A percentile compares a stretch with the other conserved stretches of the same genome.
Evolutionary conservation across 2,888 invertebrate species (phyloP).

Genomic region (Cephus nigrinus): DNA sequence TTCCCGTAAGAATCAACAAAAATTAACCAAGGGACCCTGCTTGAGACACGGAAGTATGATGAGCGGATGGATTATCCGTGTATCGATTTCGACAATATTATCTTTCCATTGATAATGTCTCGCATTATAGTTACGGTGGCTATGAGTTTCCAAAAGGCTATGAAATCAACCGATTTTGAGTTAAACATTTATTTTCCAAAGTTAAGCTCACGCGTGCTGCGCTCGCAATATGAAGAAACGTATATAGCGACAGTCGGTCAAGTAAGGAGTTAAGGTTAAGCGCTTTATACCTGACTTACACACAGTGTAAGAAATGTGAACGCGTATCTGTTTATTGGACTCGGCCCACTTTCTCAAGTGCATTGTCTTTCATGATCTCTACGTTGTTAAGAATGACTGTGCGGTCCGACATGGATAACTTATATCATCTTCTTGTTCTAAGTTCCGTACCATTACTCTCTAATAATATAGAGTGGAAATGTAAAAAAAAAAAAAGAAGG

Average conservation of each 20-base stretch:
- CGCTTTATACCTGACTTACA: background rate
- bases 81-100: no score
- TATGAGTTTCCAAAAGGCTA: no score
- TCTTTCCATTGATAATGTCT: no score
- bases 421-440: background rate
- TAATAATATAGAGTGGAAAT: background rate
- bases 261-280: background rate
- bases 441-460: background rate
- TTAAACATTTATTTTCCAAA: background rate
- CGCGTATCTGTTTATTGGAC: slow-evolving; percentile 1
- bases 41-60: no score
- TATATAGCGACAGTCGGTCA: background rate
- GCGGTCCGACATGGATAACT: background rate
- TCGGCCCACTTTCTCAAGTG: slow-evolving; percentile 9
- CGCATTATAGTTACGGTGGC: no score
- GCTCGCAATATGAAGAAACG: background rate
- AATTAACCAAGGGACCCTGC: no score
- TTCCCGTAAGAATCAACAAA: no score
- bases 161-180: background rate
- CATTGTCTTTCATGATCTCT: background rate
- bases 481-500: background rate
- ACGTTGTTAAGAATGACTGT: background rate
- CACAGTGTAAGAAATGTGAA: background rate
- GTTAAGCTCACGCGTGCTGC: background rate
- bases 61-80: no score